A percentile compares a stretch with the other conserved stretches of the same genome.
phyloP scores from a whole-genome alignment of 2,797 vertebrate species.

The Onychomys arenicola region DNA sequence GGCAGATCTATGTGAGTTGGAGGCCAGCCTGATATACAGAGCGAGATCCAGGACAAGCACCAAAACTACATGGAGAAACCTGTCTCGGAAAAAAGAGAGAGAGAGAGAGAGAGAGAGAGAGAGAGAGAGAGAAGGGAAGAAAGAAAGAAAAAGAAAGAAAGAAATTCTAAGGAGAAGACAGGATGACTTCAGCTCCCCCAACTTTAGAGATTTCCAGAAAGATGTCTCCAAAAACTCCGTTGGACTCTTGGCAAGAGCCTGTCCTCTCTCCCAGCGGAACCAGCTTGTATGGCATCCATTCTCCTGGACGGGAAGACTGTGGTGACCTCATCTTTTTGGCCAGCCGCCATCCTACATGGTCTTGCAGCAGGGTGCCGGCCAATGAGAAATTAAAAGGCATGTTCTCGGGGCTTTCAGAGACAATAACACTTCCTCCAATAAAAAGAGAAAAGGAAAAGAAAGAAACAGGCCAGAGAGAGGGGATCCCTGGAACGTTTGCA shows the following conservation, averaged over 20 bases:
- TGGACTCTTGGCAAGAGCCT: not conserved
- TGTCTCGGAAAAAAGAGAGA: no score
- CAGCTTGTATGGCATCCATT: not conserved
- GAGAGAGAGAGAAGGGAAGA: no score
- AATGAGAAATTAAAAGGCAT: not conserved
- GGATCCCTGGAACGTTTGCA: not conserved
- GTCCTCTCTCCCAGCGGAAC: not conserved
- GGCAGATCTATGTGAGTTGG: no score
- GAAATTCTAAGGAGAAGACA: not conserved
- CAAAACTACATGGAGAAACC: no score
- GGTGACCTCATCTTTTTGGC: not conserved
- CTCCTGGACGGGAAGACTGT: not conserved
- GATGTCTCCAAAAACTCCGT: not conserved
- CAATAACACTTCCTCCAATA: not conserved
- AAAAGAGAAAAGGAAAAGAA: not conserved
- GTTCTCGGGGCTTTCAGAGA: not conserved
- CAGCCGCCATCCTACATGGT: not conserved
- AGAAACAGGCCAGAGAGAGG: no score
- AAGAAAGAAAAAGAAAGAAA: no score
- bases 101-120: no score
- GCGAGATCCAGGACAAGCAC: no score
- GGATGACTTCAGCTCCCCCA: not conserved
- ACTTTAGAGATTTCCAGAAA: not conserved
- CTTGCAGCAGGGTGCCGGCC: not conserved
- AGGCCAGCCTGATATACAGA: no score